Percentiles rank a stretch among this genome's conserved stretches.
Conservation (phyloP, 2,113 vertebrate species). For the Psophia crepitans region DNA sequence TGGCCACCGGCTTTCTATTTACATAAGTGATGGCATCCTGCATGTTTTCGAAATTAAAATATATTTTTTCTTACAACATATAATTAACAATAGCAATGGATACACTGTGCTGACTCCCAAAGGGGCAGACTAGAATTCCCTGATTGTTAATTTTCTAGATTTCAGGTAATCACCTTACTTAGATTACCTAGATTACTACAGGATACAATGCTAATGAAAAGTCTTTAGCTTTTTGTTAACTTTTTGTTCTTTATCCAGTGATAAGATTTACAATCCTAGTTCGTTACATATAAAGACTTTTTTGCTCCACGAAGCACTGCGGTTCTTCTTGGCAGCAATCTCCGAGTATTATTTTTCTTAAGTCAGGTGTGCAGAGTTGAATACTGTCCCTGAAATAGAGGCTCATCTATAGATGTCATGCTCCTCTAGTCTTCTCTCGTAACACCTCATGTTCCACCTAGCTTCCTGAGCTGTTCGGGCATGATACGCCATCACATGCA, state of each 20-base stretch:
- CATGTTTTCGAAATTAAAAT: neutral
- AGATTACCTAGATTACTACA: neutral
- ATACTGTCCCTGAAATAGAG: neutral
- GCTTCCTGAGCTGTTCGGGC: neutral
- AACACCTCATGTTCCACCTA: neutral
- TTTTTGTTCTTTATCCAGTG: accelerated
- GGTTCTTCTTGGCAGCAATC: neutral
- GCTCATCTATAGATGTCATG: neutral
- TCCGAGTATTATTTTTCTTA: neutral
- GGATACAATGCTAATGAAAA: neutral
- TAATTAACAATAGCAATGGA: neutral
- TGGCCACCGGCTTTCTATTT: neutral
- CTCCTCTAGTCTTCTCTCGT: neutral
- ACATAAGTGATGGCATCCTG: accelerated
- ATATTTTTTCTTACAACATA: neutral
- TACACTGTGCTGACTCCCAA: neutral
- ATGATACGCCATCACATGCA: neutral
- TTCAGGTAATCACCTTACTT: neutral
- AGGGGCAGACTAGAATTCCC: neutral
- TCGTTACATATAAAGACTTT: neutral
- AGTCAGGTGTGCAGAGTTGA: neutral
- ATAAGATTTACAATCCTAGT: neutral
- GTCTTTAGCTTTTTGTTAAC: neutral
- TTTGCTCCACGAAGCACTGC: neutral
- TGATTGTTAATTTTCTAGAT: neutral